A percentile compares a stretch with the other conserved stretches of the same genome.
Conservation (phyloP, 1,140 invertebrate species). For the Drosophila prosaltans region DNA sequence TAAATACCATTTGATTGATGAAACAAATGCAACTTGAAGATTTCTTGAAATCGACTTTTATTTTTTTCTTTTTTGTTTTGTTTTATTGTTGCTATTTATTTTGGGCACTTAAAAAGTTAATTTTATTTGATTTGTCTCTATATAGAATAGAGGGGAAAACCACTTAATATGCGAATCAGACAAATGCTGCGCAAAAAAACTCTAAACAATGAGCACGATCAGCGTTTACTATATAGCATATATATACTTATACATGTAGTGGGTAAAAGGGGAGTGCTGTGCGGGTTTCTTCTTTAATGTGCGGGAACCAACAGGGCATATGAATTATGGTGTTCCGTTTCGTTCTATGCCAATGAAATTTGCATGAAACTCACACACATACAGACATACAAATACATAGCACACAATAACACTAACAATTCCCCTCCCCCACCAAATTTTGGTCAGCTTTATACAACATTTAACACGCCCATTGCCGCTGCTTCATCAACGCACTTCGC, state of each 20-base stretch:
- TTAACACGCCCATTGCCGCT: conserved; percentile 74
- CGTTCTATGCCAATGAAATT: conserved; percentile 53
- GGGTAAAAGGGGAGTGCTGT: conserved; percentile 22
- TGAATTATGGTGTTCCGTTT: conserved; percentile 69
- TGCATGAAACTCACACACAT: conserved; percentile 53
- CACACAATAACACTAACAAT: conserved; percentile 30
- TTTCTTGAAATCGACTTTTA: conserved; percentile 34
- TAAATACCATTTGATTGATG: conserved; percentile 68
- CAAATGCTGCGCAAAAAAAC: conserved; percentile 67
- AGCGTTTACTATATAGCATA: conserved; percentile 43
- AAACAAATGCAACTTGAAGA: conserved; percentile 47
- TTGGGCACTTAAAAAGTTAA: conserved; percentile 52
- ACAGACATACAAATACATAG: conserved; percentile 27
- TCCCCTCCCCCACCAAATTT: conserved; percentile 6
- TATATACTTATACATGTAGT: conserved; percentile 15
- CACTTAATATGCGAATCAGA: conserved; percentile 63
- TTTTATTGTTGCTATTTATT: conserved; percentile 22
- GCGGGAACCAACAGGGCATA: conserved; percentile 64
- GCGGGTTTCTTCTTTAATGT: conserved; percentile 65
- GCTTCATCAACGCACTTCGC: conserved; percentile 52
- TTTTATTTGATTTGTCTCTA: conserved; percentile 60
- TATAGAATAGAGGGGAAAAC: conserved; percentile 34
- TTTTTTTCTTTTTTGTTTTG: conserved; percentile 18
- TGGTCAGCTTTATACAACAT: conserved; percentile 72
- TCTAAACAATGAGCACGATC: conserved; percentile 76